phyloP scores from a whole-genome alignment of 2,797 vertebrate species.

The Tympanoctomys barrerae region DNA sequence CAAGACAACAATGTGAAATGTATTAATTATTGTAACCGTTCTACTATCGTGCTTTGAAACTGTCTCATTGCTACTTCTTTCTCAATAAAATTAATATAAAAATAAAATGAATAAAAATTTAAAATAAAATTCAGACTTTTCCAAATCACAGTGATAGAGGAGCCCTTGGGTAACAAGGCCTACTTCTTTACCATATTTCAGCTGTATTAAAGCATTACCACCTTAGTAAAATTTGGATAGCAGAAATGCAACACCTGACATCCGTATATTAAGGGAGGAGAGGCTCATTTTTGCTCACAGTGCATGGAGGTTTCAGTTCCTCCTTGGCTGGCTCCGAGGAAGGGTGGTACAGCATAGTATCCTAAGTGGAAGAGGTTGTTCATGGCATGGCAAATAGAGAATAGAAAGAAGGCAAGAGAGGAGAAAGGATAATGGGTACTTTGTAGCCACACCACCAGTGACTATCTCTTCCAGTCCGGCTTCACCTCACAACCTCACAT shows the following conservation, averaged over 20 bases:
- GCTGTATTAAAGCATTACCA: not conserved
- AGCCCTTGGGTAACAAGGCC: no score
- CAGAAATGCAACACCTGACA: no score
- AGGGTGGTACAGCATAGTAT: not conserved
- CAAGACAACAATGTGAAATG: no score
- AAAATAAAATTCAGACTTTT: no score
- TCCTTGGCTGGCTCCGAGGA: not conserved
- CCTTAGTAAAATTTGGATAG: not conserved
- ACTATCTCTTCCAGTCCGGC: not conserved
- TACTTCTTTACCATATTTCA: not conserved
- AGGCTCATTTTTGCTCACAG: not conserved
- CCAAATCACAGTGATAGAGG: not conserved
- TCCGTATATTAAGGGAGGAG: not conserved
- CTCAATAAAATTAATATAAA: no score
- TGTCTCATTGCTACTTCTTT: no score
- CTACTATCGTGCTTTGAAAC: no score
- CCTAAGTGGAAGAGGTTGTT: not conserved
- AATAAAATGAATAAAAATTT: no score
- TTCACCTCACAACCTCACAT: not conserved
- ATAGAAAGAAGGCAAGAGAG: not conserved
- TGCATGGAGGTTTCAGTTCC: not conserved
- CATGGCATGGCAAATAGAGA: not conserved
- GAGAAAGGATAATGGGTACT: not conserved
- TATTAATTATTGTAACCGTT: no score
- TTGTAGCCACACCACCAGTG: accelerated